Evolutionary conservation across 2,797 vertebrate genomes (phyloP), one percentile per base, ranked within the genome.

Genomic region (Poecile montanus): DNA sequence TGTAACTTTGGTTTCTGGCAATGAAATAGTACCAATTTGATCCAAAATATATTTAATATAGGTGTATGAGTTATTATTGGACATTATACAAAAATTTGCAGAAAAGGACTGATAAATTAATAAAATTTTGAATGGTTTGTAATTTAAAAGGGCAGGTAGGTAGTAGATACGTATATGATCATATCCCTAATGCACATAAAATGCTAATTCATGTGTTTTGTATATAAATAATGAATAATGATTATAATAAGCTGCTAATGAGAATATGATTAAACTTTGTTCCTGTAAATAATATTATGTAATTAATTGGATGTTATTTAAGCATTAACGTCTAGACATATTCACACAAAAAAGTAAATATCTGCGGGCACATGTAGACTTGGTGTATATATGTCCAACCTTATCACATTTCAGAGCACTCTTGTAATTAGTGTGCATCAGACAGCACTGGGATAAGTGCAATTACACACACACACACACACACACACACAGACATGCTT

Each of bases 301-400:
- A 96, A 79, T 92, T 95, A 97, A 95, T 29, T 89, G 63, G 45
- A 57, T 27, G 7, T 36, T 96, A 96, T 96, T 97, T 96, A 92
- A 81, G 96, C 63, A 90, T 91, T 89, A 95, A 68, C 9, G 3
- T 83, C 68, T 51, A 62, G n/a, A 73, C 4, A 16, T 36, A 54
- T 29, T 71, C 38, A 61, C 23, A 58, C 26, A 50, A 83, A 87
- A 85, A 56, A 48, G 5, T 40, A 92, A 42, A 4, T 71, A 50
- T 44, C 36, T 78, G 18, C 16, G 40, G n/a, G 8, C 9, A 29
- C 25, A 16, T 89, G 20, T 29, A 54, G 23, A 18, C 60, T 47
- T 70, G n/a, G 13, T 56, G 5, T 34, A 45, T 29, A 1, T 23
- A 44, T 42, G 53, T 67, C 61, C 72, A 80, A 26, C 23, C 12